phyloP scores from a whole-genome alignment of 2,888 invertebrate genomes.

The Drosophila emarginata region DNA sequence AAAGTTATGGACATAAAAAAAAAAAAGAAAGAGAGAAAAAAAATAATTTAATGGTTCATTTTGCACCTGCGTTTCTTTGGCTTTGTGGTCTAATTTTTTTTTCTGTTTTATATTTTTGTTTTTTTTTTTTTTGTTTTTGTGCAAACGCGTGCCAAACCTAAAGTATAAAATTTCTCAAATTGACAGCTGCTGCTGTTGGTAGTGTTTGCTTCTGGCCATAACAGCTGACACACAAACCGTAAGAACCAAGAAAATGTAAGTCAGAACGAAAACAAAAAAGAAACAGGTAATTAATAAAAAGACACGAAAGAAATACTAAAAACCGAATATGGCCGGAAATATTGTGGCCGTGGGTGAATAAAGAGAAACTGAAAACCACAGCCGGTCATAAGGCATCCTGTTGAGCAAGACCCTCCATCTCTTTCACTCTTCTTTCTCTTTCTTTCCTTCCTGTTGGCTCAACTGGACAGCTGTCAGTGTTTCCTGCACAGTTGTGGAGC shows the following conservation, averaged over 20 bases:
- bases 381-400: conserved; percentile 42
- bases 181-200: neutral
- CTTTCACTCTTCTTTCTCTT: neutral
- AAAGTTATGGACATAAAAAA: conserved; percentile 27
- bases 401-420: conserved; percentile 12
- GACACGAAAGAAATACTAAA: conserved; percentile 4
- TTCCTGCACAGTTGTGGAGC: conserved; percentile 11
- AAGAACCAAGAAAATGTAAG: conserved; percentile 1
- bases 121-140: neutral
- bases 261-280: neutral
- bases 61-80: conserved; percentile 24
- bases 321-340: conserved; percentile 43
- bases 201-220: neutral
- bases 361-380: conserved; percentile 38
- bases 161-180: conserved; percentile 23
- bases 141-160: conserved; percentile 42
- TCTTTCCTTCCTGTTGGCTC: conserved; percentile 11
- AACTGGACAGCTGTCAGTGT: conserved; percentile 37
- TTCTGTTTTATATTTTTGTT: neutral
- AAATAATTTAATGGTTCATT: conserved; percentile 7
- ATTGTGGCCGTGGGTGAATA: conserved; percentile 9
- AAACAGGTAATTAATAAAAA: conserved; percentile 9
- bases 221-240: neutral
- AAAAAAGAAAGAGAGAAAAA: neutral
- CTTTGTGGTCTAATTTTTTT: conserved; percentile 21